phyloP scores from a whole-genome alignment of 1,140 invertebrate species.

The Lysiphlebus fabarum region DNA sequence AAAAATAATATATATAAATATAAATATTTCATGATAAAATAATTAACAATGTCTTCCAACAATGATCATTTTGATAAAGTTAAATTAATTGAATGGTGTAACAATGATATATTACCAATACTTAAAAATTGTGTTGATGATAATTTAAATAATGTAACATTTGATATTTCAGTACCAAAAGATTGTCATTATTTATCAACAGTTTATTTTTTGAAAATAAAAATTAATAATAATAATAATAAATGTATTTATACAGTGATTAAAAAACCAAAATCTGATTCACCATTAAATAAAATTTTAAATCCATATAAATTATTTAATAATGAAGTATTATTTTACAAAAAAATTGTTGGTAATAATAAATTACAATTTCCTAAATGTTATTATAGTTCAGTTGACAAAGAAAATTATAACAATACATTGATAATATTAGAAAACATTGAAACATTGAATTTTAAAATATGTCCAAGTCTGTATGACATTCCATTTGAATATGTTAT shows the following conservation, averaged over 20 bases:
- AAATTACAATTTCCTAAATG: constrained; percentile 26
- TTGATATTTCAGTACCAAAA: neutral
- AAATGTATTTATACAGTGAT: neutral
- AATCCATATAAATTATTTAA: constrained; percentile 25
- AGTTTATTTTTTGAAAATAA: constrained; percentile 23
- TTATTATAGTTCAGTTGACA: constrained; percentile 12
- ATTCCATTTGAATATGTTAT: constrained; percentile 31
- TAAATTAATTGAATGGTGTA: too few relatives aligned
- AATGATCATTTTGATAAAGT: too few relatives aligned
- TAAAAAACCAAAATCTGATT: constrained; percentile 21
- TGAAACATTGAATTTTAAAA: constrained; percentile 17
- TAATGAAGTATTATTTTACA: constrained; percentile 41
- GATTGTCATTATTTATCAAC: constrained; percentile 16
- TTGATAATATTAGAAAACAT: constrained; percentile 44
- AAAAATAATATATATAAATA: too few relatives aligned
- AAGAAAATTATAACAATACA: neutral
- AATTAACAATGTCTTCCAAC: too few relatives aligned
- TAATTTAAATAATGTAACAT: neutral
- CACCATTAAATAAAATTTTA: rapidly evolving
- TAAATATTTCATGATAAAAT: too few relatives aligned
- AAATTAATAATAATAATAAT: constrained; percentile 1
- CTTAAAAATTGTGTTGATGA: neutral
- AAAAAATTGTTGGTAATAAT: constrained; percentile 9
- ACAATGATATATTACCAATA: neutral
- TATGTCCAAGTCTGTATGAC: constrained; percentile 20